Evolutionary conservation across 2,113 vertebrate genomes (phyloP).

Genomic region (Catharus bicknelli): DNA sequence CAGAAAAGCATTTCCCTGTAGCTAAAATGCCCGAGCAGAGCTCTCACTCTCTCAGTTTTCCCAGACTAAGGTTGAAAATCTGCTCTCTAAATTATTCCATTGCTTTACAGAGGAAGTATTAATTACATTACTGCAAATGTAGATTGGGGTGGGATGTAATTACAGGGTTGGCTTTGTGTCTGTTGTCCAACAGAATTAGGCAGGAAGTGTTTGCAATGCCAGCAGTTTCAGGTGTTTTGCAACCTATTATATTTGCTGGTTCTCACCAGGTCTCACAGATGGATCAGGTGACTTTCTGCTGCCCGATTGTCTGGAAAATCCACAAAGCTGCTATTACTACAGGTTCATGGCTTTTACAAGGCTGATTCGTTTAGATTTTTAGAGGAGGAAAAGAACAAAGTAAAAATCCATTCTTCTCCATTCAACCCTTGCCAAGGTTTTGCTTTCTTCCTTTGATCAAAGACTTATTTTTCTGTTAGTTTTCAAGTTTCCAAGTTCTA

Average conservation of each 20-base stretch:
- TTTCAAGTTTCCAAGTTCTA: not conserved
- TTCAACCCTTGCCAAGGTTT: not conserved
- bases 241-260: constrained; percentile 73
- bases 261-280: constrained; percentile 69
- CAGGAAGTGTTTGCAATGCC: constrained; percentile 77
- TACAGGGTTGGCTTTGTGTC: constrained; percentile 82
- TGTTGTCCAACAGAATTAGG: constrained; percentile 80
- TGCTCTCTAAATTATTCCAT: constrained; percentile 78
- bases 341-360: constrained; percentile 50
- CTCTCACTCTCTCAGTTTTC: constrained; percentile 59
- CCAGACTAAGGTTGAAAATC: constrained; percentile 71
- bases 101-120: constrained; percentile 83
- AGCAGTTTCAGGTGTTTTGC: constrained; percentile 79
- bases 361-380: constrained; percentile 22
- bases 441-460: not conserved
- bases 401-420: not conserved
- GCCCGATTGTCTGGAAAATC: constrained; percentile 75
- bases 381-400: not conserved
- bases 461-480: not conserved
- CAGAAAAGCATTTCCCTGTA: constrained; percentile 71
- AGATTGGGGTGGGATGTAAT: constrained; percentile 81
- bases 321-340: constrained; percentile 68
- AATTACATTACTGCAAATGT: constrained; percentile 81
- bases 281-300: constrained; percentile 79
- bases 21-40: constrained; percentile 69